phyloP scores from a whole-genome alignment of 2,113 vertebrate genomes.

The Macrotus californicus region DNA sequence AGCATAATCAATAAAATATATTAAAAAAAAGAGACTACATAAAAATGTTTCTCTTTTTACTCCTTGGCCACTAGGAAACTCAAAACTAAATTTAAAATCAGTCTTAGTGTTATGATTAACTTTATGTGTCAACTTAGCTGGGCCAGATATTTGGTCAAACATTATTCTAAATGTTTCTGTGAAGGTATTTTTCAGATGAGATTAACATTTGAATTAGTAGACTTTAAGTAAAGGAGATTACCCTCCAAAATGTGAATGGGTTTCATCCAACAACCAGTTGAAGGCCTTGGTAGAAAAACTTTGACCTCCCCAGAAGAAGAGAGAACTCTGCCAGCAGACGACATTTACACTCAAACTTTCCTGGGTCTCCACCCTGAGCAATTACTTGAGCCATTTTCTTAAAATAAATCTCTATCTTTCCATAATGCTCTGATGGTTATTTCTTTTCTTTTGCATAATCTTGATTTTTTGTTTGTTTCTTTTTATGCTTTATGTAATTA shows the following conservation, averaged over 20 bases:
- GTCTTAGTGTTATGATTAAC: neutral
- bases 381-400: neutral
- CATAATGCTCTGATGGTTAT: neutral
- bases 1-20: too few species aligned
- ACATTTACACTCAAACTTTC: neutral
- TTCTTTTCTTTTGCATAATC: neutral
- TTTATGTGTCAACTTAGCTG: neutral
- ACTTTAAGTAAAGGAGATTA: neutral
- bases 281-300: neutral
- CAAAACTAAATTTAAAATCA: constrained; percentile 13
- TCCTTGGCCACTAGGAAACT: neutral
- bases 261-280: neutral
- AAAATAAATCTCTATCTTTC: neutral
- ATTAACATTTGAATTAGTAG: too few species aligned
- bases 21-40: neutral
- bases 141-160: neutral
- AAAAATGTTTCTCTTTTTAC: neutral
- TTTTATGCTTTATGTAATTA: neutral
- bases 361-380: neutral
- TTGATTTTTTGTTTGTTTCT: neutral
- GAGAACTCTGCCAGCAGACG: neutral
- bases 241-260: neutral
- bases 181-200: neutral
- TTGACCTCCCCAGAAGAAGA: neutral
- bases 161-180: neutral